Evolutionary conservation across 2,888 invertebrate species (phyloP).

Genomic region (Tenthredo notha): DNA sequence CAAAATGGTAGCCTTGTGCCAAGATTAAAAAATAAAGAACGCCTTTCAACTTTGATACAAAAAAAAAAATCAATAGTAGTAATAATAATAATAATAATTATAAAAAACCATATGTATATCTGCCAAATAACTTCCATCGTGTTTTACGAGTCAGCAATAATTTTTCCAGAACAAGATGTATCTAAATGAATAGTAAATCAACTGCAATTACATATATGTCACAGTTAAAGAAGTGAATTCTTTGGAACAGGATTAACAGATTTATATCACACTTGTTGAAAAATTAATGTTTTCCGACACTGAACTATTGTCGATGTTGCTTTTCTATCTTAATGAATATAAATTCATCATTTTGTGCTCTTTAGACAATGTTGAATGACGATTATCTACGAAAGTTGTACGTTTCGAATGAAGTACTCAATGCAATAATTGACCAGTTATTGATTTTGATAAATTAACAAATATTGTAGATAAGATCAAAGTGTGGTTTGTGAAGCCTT

Average conservation of each 20-base stretch:
- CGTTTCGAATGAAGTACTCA: constrained; percentile 45
- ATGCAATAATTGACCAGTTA: constrained; percentile 42
- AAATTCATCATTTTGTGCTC: constrained; percentile 28
- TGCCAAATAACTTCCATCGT: constrained; percentile 22
- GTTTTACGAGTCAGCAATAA: neutral
- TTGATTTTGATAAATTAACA: neutral
- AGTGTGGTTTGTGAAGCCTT: neutral
- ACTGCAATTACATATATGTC: neutral
- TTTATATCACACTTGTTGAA: neutral
- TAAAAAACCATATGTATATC: neutral
- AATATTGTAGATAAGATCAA: neutral
- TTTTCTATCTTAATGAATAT: neutral
- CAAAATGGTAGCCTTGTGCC: neutral
- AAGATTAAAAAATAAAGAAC: constrained; percentile 16
- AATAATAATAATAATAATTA: neutral
- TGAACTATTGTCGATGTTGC: neutral
- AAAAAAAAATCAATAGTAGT: neutral
- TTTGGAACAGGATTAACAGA: neutral
- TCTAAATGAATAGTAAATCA: neutral
- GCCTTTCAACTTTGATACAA: constrained; percentile 7
- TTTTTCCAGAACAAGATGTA: constrained; percentile 5
- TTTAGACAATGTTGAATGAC: neutral
- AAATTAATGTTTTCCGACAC: neutral
- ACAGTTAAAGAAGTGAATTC: neutral
- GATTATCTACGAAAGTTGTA: constrained; percentile 17